Evolutionary conservation across 2,113 vertebrate genomes (phyloP).

Genomic region (Ascaphus truei): DNA sequence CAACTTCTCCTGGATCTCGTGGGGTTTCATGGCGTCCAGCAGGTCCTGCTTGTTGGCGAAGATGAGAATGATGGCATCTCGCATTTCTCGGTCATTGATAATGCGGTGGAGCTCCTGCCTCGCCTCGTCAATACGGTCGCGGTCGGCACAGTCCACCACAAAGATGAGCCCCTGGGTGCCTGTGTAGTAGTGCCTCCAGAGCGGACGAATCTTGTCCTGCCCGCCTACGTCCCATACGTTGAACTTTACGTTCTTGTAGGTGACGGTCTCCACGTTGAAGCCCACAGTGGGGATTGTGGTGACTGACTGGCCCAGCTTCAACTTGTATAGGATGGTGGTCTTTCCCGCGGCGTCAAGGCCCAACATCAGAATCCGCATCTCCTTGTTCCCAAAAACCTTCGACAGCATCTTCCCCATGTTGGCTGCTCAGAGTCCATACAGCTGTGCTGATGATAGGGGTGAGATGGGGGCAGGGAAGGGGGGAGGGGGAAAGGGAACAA

Average conservation of each 20-base stretch:
- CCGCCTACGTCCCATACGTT: slow-evolving; percentile 94
- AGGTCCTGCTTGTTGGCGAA: slow-evolving; percentile 95
- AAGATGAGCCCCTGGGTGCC: slow-evolving; percentile 96
- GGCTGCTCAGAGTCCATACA: slow-evolving; percentile 34
- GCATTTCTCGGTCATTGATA: slow-evolving; percentile 78
- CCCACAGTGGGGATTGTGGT: slow-evolving; percentile 96
- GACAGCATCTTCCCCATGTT: slow-evolving; percentile 36
- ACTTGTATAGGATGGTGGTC: slow-evolving; percentile 95
- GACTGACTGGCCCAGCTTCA: slow-evolving; percentile 92
- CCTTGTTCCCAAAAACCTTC: slow-evolving; percentile 82
- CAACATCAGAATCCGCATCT: slow-evolving; percentile 89
- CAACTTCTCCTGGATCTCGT: slow-evolving; percentile 82
- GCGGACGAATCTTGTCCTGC: slow-evolving; percentile 91
- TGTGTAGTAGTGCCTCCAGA: slow-evolving; percentile 94
- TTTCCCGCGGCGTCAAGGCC: slow-evolving; percentile 93
- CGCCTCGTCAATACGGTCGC: slow-evolving; percentile 82
- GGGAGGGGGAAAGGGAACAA: no score
- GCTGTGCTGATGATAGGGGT: slow-evolving; percentile 8
- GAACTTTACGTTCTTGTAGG: slow-evolving; percentile 93
- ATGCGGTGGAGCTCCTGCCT: slow-evolving; percentile 86
- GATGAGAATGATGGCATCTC: slow-evolving; percentile 79
- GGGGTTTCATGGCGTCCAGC: slow-evolving; percentile 82
- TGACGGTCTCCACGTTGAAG: slow-evolving; percentile 92
- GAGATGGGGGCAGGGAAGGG: no score
- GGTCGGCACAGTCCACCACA: slow-evolving; percentile 91